A percentile compares a stretch with the other conserved stretches of the same genome.
These are phyloP conservation scores for Leucania comma DNA, from an alignment of 2,888 invertebrate species.

Conservation along the genomic window DNA sequence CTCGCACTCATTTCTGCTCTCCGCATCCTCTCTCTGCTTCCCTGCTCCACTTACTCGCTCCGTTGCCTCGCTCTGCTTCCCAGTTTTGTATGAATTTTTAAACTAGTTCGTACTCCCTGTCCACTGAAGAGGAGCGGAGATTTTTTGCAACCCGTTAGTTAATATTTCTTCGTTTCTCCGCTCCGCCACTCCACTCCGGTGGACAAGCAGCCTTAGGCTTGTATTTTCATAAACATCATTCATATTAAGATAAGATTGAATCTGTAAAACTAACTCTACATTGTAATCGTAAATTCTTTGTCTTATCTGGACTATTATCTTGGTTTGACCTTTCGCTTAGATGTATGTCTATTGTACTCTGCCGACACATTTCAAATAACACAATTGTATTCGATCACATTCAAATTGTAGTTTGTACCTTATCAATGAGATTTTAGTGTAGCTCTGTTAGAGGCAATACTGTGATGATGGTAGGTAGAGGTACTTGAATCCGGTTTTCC, in stretches of 20 bases:
- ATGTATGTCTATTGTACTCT: constrained; percentile 2
- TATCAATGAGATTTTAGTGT: background rate
- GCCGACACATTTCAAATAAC: background rate
- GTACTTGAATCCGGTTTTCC: too few relatives aligned
- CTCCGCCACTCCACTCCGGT: too few relatives aligned
- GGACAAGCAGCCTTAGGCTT: too few relatives aligned
- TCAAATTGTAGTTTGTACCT: background rate
- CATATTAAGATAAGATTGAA: constrained; percentile 13
- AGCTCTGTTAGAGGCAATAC: background rate
- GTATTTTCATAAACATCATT: constrained; percentile 5
- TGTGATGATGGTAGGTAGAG: background rate
- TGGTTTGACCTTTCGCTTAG: constrained; percentile 33
- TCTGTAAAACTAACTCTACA: constrained; percentile 21
- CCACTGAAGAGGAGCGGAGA: too few relatives aligned
- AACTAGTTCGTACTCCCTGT: too few relatives aligned
- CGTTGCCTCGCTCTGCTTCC: too few relatives aligned
- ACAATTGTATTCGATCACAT: background rate
- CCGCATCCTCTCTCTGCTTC: too few relatives aligned
- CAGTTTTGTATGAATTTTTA: too few relatives aligned
- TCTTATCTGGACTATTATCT: constrained; percentile 45
- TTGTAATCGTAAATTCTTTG: constrained; percentile 41
- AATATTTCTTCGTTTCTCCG: too few relatives aligned
- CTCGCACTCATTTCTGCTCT: too few relatives aligned
- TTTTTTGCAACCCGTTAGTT: too few relatives aligned
- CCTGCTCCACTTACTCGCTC: too few relatives aligned